phyloP scores from a whole-genome alignment of 2,113 vertebrate species.

The Eurypyga helias region DNA sequence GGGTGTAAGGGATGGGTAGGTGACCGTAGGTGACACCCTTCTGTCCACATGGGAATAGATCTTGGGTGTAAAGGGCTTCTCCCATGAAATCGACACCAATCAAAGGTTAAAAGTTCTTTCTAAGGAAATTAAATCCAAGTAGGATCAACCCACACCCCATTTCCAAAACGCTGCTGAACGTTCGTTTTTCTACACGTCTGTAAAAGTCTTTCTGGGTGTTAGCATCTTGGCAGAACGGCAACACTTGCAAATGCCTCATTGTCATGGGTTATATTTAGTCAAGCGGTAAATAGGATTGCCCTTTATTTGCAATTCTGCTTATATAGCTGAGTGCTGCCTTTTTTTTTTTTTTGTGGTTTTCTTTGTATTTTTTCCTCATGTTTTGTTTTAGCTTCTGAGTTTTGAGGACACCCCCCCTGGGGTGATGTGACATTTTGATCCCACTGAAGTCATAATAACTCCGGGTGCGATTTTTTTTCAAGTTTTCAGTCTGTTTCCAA shows the following conservation, averaged over 20 bases:
- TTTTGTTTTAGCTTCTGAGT: not conserved
- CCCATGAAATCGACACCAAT: not conserved
- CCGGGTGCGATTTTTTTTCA: not conserved
- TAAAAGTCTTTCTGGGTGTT: not conserved
- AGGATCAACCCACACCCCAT: not conserved
- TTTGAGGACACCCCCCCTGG: not conserved
- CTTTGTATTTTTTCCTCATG: not conserved
- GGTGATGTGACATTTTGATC: not conserved
- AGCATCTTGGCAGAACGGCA: not conserved
- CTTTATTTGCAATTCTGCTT: not conserved
- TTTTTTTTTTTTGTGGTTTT: not conserved
- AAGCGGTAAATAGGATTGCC: not conserved
- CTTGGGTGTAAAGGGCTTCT: not conserved
- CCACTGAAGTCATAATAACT: not conserved
- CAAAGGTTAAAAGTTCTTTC: not conserved
- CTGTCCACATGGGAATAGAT: not conserved
- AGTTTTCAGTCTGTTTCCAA: constrained; percentile 34
- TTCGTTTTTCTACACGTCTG: not conserved
- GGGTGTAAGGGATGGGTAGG: not conserved
- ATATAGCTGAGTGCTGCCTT: not conserved
- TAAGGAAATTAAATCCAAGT: not conserved
- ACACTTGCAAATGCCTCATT: not conserved
- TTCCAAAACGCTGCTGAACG: not conserved
- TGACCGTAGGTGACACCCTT: not conserved
- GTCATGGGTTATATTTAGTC: not conserved